Evolutionary conservation across 2,113 vertebrate species (phyloP).

Genomic region (Aplodontia rufa): DNA sequence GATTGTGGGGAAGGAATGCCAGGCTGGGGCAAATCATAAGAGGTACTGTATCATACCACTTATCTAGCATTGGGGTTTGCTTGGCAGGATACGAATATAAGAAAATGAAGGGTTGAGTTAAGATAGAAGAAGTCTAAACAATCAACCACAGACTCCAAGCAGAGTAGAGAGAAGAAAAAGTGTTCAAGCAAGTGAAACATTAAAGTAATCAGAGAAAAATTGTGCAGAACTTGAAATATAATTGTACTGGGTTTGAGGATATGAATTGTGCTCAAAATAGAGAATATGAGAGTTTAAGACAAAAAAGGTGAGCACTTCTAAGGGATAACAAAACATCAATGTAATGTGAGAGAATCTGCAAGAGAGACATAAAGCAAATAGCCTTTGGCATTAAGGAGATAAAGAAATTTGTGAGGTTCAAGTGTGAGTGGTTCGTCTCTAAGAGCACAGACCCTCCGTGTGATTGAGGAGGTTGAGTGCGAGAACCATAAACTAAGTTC

Average conservation of each 20-base stretch:
- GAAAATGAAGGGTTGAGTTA: background rate
- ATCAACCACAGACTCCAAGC: background rate
- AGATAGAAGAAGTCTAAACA: background rate
- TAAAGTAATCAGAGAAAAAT: background rate
- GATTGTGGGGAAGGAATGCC: background rate
- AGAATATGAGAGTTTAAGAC: background rate
- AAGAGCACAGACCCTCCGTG: background rate
- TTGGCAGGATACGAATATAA: background rate
- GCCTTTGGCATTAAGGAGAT: background rate
- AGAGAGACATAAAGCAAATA: background rate
- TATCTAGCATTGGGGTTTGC: background rate
- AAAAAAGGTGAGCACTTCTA: background rate
- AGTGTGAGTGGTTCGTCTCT: background rate
- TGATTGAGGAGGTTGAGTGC: background rate
- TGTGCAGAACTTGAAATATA: background rate
- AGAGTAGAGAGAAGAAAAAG: background rate
- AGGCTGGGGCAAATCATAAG: background rate
- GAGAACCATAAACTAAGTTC: background rate
- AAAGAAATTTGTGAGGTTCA: background rate
- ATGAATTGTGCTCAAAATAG: background rate
- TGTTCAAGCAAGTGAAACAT: background rate
- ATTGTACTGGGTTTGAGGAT: background rate
- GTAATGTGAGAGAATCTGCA: background rate
- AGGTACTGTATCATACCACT: background rate
- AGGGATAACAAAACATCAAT: background rate